These are phyloP conservation scores for Calyptomena viridis DNA, from an alignment of 2,113 vertebrate genomes.

Conservation along the genomic window DNA sequence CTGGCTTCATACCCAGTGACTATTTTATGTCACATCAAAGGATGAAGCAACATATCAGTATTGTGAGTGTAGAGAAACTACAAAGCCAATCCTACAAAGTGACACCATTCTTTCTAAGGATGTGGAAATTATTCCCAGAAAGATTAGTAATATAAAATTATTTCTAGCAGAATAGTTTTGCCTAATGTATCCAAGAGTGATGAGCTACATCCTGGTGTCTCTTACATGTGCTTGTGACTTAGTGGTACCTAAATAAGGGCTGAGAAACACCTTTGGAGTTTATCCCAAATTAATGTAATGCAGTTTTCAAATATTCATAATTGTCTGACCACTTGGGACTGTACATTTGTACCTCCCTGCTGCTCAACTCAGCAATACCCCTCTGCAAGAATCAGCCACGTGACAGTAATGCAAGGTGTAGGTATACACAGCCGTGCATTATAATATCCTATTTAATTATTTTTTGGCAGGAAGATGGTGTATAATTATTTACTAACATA, in stretches of 20 bases:
- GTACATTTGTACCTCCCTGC: not conserved
- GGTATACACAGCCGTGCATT: not conserved
- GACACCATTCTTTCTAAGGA: not conserved
- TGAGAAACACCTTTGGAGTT: not conserved
- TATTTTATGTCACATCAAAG: not conserved
- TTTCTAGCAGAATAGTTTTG: not conserved
- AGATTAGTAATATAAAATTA: not conserved
- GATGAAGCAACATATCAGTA: not conserved
- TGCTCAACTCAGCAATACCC: not conserved
- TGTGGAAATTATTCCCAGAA: not conserved
- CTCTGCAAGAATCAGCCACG: not conserved
- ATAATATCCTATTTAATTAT: not conserved
- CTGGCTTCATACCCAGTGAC: not conserved
- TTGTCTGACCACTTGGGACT: not conserved
- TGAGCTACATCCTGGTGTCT: not conserved
- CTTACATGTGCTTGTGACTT: not conserved
- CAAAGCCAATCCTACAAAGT: not conserved
- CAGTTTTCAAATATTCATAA: not conserved
- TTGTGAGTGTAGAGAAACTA: not conserved
- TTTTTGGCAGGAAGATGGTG: not conserved
- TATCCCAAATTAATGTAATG: not conserved
- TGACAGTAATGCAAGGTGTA: not conserved
- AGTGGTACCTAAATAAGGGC: not conserved
- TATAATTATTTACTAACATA: constrained; percentile 30
- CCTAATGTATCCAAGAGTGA: not conserved